Percentiles rank a stretch among this genome's conserved stretches.
phyloP scores from a whole-genome alignment of 2,113 vertebrate species.

The Cavia aperea region DNA sequence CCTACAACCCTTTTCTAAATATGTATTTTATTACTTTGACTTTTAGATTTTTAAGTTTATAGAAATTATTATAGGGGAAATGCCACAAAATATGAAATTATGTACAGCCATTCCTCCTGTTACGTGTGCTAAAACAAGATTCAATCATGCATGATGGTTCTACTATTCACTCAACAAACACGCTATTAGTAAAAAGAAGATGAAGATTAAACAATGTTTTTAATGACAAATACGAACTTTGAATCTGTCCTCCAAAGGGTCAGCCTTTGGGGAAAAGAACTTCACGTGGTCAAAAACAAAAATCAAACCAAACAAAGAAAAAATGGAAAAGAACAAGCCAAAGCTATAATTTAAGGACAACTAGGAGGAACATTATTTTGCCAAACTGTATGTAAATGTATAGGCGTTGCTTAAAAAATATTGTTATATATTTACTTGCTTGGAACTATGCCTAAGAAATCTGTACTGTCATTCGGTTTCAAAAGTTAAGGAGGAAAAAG shows the following conservation, averaged over 20 bases:
- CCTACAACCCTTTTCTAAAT: not conserved
- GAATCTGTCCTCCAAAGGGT: not conserved
- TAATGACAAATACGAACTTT: not conserved
- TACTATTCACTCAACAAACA: not conserved
- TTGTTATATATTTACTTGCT: not conserved
- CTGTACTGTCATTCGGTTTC: not conserved
- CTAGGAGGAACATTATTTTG: not conserved
- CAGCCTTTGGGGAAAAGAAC: not conserved
- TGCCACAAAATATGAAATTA: not conserved
- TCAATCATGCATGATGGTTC: not conserved
- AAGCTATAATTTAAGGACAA: not conserved
- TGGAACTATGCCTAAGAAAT: not conserved
- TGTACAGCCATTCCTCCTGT: not conserved
- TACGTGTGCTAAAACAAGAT: not conserved
- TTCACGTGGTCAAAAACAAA: not conserved
- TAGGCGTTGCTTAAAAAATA: not conserved
- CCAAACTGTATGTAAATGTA: not conserved
- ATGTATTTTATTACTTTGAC: constrained; percentile 39
- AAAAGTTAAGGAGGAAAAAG: not conserved
- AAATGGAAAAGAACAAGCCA: not conserved
- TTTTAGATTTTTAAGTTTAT: not conserved
- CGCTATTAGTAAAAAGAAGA: not conserved
- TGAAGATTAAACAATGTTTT: not conserved
- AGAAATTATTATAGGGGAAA: not conserved
- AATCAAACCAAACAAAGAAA: not conserved